Evolutionary conservation across 2,888 invertebrate species (phyloP).

Genomic region (Caprella mutica): DNA sequence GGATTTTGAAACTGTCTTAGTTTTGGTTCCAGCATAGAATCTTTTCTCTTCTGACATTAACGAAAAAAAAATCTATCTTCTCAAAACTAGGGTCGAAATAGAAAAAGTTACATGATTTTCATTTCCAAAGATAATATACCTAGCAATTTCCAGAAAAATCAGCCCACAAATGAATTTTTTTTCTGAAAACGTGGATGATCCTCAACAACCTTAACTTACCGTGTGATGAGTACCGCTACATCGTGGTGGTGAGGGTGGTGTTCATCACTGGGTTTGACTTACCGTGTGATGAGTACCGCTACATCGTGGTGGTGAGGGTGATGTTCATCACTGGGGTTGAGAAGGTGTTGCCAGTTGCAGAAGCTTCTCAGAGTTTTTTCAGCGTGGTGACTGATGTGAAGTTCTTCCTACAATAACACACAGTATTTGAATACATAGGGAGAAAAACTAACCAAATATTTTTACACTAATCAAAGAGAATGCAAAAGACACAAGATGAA

Average conservation of each 20-base stretch:
- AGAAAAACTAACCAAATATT: not conserved
- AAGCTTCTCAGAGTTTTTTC: conserved; percentile 71
- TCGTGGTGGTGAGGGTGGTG: conserved; percentile 44
- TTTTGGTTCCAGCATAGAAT: too few species aligned
- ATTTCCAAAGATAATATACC: too few species aligned
- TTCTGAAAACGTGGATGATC: too few species aligned
- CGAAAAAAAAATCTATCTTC: too few species aligned
- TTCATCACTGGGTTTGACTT: conserved; percentile 42
- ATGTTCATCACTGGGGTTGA: conserved; percentile 41
- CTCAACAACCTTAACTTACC: too few species aligned
- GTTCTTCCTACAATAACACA: conserved; percentile 30
- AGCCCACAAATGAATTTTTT: too few species aligned
- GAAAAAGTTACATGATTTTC: too few species aligned
- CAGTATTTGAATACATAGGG: not conserved
- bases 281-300: conserved; percentile 43
- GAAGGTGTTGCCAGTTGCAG: conserved; percentile 66
- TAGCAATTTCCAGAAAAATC: too few species aligned
- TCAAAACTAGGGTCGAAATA: too few species aligned
- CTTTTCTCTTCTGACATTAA: too few species aligned
- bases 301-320: conserved; percentile 44
- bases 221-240: conserved; percentile 43
- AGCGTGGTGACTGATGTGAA: conserved; percentile 67
- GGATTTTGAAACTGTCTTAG: too few species aligned
- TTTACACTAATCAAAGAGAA: not conserved
- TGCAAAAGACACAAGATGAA: not conserved